Base-by-base conservation (phyloP, 2,888 invertebrate species). In the Drosophila rubida region DNA sequence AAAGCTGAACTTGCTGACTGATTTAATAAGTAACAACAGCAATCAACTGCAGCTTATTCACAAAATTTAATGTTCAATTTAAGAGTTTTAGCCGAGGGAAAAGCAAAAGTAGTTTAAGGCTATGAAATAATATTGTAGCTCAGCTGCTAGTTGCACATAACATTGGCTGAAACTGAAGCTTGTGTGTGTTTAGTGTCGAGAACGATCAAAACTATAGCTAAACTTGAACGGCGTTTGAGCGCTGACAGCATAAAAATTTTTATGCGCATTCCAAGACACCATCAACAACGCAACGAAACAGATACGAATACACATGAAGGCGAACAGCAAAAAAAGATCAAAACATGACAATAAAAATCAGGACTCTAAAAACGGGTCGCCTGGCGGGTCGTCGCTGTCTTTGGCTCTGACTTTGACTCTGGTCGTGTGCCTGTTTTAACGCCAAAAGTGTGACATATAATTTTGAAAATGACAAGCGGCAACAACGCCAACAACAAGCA, bases 261-360 rank as follows among this genome's bases (percentile, higher is more conserved):
- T 82, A 87, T 87, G 84, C 74, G 76, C 84, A 84, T 84, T 87
- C 84, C 84, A 71, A 46, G 69, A 59, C 72, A 69, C 61, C 69
- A 75, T 59, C 75, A 70, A 69, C 65, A 45, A 62, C 35, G 46
- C 42, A 41, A 51, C 60, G 45, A 57, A 57, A 48, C 45, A 69
- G 60, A 60, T 50, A 65, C 41, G 25, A 14, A 66, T 50, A 65
- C 45, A 55, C 35, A 48, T 51, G 30, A 46, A 58, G 45, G 44
- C 49, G 51, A 76, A 76, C 46, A 63, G 58, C 61, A 51, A 74
- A 80, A 83, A 76, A 87, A 32, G 78, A 83, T 81, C 85, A 83
- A 83, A 83, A 87, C 87, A 87, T 84, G 84, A 83, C 87, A 87
- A 87, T 85, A 87, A 87, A 87, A 88, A 84, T 86, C 87, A 87